Evolutionary conservation across 2,888 invertebrate genomes (phyloP).

Genomic region (Leistus spinibarbis): DNA sequence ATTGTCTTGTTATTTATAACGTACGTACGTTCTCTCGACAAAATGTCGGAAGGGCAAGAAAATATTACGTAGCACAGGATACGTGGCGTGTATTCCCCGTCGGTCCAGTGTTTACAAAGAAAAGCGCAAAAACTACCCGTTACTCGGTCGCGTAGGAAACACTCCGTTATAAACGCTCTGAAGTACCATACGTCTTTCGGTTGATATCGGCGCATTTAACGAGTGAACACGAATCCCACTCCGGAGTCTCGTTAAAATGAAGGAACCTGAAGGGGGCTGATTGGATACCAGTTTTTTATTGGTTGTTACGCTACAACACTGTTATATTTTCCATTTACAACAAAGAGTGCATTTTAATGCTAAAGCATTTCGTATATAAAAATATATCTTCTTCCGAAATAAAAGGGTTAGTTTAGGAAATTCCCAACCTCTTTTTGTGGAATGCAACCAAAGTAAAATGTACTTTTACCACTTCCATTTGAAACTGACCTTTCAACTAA

Average conservation of each 20-base stretch:
- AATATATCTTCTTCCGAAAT: too few species aligned
- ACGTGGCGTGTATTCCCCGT: slow-evolving; percentile 28
- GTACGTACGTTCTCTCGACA: slow-evolving; percentile 26
- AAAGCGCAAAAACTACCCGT: slow-evolving; percentile 23
- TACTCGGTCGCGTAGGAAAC: slow-evolving; percentile 16
- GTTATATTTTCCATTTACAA: not conserved
- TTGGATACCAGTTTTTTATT: slow-evolving; percentile 6
- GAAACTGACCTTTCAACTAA: too few species aligned
- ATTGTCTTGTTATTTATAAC: slow-evolving; percentile 40
- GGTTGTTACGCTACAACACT: not conserved
- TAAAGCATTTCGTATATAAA: not conserved
- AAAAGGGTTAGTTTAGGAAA: too few species aligned
- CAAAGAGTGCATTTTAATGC: not conserved
- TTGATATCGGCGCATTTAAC: slow-evolving; percentile 23
- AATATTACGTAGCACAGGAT: slow-evolving; percentile 30
- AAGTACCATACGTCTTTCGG: slow-evolving; percentile 21
- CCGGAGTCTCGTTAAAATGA: slow-evolving; percentile 29
- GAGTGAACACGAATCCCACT: slow-evolving; percentile 25
- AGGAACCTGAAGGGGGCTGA: not conserved
- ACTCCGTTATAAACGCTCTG: slow-evolving; percentile 34
- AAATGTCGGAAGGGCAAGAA: slow-evolving; percentile 34
- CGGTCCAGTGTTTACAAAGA: slow-evolving; percentile 36
- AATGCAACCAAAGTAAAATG: too few species aligned
- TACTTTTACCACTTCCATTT: too few species aligned
- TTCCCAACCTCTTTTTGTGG: too few species aligned